phyloP scores from a whole-genome alignment of 2,113 vertebrate genomes.

The Tricholaema leucomelas region DNA sequence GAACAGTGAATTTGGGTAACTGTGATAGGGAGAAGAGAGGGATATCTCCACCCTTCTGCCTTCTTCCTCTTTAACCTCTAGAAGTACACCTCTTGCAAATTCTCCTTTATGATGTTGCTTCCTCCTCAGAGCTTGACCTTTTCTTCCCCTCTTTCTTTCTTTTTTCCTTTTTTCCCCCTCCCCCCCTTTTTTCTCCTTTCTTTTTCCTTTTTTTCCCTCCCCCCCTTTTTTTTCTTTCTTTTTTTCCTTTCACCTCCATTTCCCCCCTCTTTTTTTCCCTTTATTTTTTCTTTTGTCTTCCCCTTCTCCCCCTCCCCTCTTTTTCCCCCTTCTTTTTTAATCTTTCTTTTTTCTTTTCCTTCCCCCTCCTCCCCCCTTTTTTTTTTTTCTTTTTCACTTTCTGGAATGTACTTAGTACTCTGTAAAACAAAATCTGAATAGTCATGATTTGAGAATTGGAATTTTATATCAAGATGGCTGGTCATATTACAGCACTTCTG shows the following conservation, averaged over 20 bases:
- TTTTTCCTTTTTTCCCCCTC: no score
- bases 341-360: no score
- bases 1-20: neutral
- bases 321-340: no score
- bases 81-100: neutral
- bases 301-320: no score
- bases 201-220: no score
- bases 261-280: no score
- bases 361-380: no score
- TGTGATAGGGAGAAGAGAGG: neutral
- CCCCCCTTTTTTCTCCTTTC: no score
- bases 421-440: conserved; percentile 63
- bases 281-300: no score
- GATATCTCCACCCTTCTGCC: neutral
- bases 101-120: neutral
- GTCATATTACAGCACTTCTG: conserved; percentile 66
- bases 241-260: no score
- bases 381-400: neutral
- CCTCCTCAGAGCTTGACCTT: conserved; percentile 27
- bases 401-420: conserved; percentile 29
- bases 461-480: conserved; percentile 71
- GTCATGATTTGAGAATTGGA: conserved; percentile 71
- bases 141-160: neutral
- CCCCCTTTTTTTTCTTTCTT: no score
- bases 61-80: neutral